Evolutionary conservation across 2,888 invertebrate species (phyloP), one percentile per base, ranked within the genome.

Genomic region (Agriopis marginaria): DNA sequence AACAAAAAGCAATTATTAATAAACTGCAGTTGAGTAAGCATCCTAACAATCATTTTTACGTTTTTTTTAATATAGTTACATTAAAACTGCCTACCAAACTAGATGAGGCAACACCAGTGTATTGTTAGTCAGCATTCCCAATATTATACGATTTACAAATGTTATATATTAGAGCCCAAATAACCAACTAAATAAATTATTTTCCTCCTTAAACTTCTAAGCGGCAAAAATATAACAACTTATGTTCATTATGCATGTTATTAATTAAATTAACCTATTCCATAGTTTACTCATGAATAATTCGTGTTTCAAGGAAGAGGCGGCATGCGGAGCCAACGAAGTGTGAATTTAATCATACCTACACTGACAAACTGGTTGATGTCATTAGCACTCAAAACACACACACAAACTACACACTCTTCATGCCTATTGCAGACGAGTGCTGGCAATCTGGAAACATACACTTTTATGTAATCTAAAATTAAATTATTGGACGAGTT

Each of bases 341-440:
- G 81, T 84, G 85, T 83, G 82, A 86, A 85, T 81, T 82, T 74
- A 81, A 82, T 80, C 80, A 77, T 73, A 78, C 76, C 66, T 63
- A 73, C 71, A 78, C 72, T 77, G 69, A 80, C 77, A 75, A 78
- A 76, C 67, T 75, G 77, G 75, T 82, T 87, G 87, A 86, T 84
- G 86, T 88, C 87, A 88, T 81, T 79, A 63, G n/a, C 39, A 62
- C 62, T 12, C 50, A 51, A 3, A 47, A 70, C 59, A 61, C 51
- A 69, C 23, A 62, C 62, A 17, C 50, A 51, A 3, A 47, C 12
- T 23, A 47, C 45, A 47, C 23, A 32, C 58, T 49, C 17, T 49
- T 58, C 42, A 44, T 51, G 53, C 45, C 10, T 23, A 59, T 32
- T 49, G 58, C 23, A 64, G 9, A 40, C 42, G 54, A 63, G 10